phyloP scores from a whole-genome alignment of 2,888 invertebrate species.

The Euphydryas editha region DNA sequence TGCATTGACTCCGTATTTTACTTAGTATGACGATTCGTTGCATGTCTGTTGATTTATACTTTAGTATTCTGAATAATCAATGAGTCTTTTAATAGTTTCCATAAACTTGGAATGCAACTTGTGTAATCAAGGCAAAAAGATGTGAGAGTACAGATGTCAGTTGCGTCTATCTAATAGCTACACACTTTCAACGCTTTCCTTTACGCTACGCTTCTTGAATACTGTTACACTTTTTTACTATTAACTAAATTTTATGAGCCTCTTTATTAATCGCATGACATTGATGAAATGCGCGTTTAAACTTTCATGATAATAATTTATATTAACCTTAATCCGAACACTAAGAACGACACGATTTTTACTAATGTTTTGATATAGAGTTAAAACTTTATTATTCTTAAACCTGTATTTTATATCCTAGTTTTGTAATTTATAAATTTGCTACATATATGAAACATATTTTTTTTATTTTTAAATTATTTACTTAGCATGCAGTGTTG shows the following conservation, averaged over 20 bases:
- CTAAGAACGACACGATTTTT: no score
- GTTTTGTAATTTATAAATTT: no score
- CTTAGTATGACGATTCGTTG: conserved; percentile 66
- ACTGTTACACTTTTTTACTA: conserved; percentile 36
- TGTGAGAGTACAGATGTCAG: conserved; percentile 57
- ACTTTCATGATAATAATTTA: conserved; percentile 32
- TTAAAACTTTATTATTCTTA: no score
- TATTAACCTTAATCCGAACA: conserved; percentile 6
- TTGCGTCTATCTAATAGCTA: conserved; percentile 54
- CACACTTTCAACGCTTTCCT: conserved; percentile 60
- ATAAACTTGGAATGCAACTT: conserved; percentile 65
- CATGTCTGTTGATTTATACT: conserved; percentile 66
- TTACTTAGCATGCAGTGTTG: no score
- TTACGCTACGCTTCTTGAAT: conserved; percentile 44
- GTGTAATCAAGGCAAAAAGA: conserved; percentile 57
- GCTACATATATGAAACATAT: no score
- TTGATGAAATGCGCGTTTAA: conserved; percentile 34
- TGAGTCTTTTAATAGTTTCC: conserved; percentile 69
- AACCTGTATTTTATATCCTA: no score
- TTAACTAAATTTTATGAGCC: conserved; percentile 36
- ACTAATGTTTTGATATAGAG: no score
- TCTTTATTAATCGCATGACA: conserved; percentile 40
- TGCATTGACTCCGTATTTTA: conserved; percentile 72
- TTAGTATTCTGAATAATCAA: conserved; percentile 74
- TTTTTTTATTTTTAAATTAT: no score